Evolutionary conservation across 2,113 vertebrate genomes (phyloP).

Genomic region (Puma concolor): DNA sequence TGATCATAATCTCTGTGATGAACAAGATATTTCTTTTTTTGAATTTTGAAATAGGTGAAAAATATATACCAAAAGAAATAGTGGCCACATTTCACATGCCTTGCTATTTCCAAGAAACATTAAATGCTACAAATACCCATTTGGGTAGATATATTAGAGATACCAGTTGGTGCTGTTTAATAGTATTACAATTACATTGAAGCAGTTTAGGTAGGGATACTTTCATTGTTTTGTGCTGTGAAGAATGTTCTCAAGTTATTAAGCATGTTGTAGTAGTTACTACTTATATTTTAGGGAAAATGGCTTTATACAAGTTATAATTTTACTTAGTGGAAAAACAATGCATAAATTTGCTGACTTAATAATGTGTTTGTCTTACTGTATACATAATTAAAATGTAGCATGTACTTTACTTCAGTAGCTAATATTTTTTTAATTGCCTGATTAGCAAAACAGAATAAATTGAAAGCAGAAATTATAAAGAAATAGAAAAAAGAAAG

Average conservation of each 20-base stretch:
- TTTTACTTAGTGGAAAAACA: constrained; percentile 1
- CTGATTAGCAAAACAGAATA: not conserved
- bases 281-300: constrained; percentile 31
- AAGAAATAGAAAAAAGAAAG: not conserved
- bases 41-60: not conserved
- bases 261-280: not conserved
- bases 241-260: constrained; percentile 29
- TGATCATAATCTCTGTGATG: not conserved
- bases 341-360: not conserved
- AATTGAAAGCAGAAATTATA: not conserved
- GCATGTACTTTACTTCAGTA: not conserved
- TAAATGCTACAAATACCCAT: constrained; percentile 21
- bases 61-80: not conserved
- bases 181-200: constrained; percentile 55
- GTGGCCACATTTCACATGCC: not conserved
- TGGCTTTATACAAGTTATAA: not conserved
- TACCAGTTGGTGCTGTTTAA: not conserved
- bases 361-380: not conserved
- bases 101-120: constrained; percentile 34
- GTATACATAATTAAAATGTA: not conserved
- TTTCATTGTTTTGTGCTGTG: not conserved
- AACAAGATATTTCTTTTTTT: not conserved
- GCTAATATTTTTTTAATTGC: constrained; percentile 36
- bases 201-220: constrained; percentile 55
- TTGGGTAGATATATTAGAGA: not conserved